These are phyloP conservation scores for Paedocypris sp. DNA, from an alignment of 2,113 vertebrate species.

Conservation along the genomic window DNA sequence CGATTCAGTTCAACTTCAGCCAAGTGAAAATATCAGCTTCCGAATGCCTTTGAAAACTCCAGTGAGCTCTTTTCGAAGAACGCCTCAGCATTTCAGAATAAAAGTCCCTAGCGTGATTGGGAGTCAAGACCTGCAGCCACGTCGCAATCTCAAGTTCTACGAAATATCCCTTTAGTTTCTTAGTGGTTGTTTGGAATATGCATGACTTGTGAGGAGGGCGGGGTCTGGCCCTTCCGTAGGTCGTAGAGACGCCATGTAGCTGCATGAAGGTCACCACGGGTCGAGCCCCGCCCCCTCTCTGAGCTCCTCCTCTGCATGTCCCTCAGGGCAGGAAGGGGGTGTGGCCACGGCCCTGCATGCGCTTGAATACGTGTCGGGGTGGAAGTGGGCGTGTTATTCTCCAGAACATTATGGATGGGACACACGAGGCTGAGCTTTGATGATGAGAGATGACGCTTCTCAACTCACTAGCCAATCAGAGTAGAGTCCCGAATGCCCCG, in stretches of 20 bases:
- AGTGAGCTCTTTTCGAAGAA: too few species aligned
- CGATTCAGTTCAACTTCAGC: too few species aligned
- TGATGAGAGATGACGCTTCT: too few species aligned
- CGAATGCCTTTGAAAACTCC: too few species aligned
- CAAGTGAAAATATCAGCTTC: too few species aligned
- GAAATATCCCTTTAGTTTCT: constrained; percentile 11
- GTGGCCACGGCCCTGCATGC: constrained; percentile 22
- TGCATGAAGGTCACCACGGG: constrained; percentile 24
- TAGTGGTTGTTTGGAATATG: background rate
- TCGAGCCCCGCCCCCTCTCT: constrained; percentile 12
- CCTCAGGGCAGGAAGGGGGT: background rate
- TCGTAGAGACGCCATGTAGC: constrained; percentile 7
- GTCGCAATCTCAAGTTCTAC: background rate
- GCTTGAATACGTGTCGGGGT: background rate
- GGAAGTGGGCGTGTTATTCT: background rate
- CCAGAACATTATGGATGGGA: background rate
- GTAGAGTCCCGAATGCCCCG: too few species aligned
- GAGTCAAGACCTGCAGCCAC: too few species aligned
- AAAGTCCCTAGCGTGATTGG: too few species aligned
- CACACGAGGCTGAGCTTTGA: background rate
- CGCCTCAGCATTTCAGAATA: too few species aligned
- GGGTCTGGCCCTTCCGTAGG: constrained; percentile 7
- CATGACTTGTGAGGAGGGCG: constrained; percentile 19
- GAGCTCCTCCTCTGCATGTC: background rate
- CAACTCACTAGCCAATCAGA: too few species aligned